Evolutionary conservation across 1,140 invertebrate species (phyloP).

Genomic region (Micrasema longulum): DNA sequence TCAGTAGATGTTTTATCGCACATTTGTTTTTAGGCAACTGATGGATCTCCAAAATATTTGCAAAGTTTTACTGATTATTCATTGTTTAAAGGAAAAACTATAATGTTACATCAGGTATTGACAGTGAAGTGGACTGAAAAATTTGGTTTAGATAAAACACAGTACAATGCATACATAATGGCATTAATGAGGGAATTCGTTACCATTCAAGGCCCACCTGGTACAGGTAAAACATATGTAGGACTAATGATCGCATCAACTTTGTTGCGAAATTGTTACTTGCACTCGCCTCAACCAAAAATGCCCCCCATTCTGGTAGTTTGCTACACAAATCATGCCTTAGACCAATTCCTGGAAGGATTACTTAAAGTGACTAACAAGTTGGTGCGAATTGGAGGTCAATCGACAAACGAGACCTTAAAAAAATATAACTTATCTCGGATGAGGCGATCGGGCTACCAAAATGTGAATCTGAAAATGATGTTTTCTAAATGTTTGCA

Average conservation of each 20-base stretch:
- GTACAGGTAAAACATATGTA: constrained; percentile 85
- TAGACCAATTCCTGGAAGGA: constrained; percentile 90
- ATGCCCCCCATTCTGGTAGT: constrained; percentile 75
- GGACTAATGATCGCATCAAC: constrained; percentile 75
- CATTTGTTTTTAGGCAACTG: background rate
- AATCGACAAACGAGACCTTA: constrained; percentile 73
- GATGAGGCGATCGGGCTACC: constrained; percentile 22
- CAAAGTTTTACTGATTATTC: background rate
- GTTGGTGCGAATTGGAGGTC: constrained; percentile 80
- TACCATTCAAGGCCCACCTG: constrained; percentile 85
- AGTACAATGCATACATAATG: constrained; percentile 70
- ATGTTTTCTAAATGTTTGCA: background rate
- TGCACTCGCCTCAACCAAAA: constrained; percentile 58
- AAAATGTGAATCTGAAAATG: background rate
- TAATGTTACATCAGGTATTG: constrained; percentile 54
- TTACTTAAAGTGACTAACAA: constrained; percentile 69
- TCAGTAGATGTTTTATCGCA: too few relatives aligned
- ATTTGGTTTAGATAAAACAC: constrained; percentile 70
- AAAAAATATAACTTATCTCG: constrained; percentile 65
- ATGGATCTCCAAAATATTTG: constrained; percentile 46
- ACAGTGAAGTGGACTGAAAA: constrained; percentile 62
- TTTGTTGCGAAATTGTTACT: constrained; percentile 67
- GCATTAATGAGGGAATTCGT: constrained; percentile 74
- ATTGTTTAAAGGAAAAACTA: constrained; percentile 24
- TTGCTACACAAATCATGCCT: constrained; percentile 88